Conservation (phyloP, 2,113 vertebrate genomes). For the Dasyprocta punctata region DNA sequence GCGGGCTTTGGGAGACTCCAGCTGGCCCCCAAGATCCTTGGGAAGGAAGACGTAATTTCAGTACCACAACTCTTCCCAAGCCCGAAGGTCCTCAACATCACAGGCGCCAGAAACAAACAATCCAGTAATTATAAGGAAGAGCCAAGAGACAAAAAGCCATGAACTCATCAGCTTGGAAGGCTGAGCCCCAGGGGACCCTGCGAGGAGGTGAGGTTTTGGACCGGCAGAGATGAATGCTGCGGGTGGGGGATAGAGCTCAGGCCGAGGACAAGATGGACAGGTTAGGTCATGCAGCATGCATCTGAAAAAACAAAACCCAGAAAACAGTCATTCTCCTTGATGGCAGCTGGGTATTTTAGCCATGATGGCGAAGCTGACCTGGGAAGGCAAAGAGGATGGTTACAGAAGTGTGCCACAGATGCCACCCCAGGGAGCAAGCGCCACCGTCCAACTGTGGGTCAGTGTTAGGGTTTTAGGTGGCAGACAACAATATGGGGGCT, state of each 20-base stretch:
- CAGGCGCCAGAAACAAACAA: background rate
- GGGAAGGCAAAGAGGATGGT: background rate
- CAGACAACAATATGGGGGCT: background rate
- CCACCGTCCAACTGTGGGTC: background rate
- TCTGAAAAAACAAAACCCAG: background rate
- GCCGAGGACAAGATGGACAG: background rate
- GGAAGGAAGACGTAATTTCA: background rate
- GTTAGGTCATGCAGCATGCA: background rate
- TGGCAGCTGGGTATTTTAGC: background rate
- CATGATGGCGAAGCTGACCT: background rate
- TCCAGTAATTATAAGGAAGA: background rate
- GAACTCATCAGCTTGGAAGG: background rate
- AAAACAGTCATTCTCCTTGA: background rate
- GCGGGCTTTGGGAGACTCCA: background rate
- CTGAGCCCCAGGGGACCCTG: background rate
- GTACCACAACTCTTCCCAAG: background rate
- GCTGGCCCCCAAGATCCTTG: background rate
- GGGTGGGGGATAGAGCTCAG: accelerated
- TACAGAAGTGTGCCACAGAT: background rate
- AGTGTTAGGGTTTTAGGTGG: background rate
- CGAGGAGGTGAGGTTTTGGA: background rate
- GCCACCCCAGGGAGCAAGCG: background rate
- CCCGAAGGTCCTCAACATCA: background rate
- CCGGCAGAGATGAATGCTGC: background rate
- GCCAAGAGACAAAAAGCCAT: background rate